Evolutionary conservation across 2,888 invertebrate genomes (phyloP), one percentile per base, ranked within the genome.

Genomic region (Drosophila flavopinicola): DNA sequence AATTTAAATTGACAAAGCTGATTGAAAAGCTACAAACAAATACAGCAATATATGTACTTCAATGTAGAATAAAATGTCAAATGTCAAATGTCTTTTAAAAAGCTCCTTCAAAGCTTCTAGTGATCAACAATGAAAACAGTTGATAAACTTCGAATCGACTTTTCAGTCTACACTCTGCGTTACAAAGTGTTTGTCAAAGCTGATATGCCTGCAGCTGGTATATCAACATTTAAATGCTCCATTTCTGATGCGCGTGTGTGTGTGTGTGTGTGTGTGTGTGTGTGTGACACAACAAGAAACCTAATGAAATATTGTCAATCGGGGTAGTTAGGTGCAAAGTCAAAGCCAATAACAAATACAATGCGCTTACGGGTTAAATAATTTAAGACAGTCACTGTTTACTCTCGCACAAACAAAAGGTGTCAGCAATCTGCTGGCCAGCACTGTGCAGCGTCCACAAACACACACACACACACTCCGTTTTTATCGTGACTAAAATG

Each of bases 261-360:
- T 44, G 33, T 37, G 73, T 44, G 37, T 41, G 33, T 41, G 35
- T 37, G 25, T 30, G 51, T 65, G 69, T 60, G 59, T 61, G 54
- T 25, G 66, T 78, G 44, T 63, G 49, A 58, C 60, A 74, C 65
- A 80, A 59, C 64, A 77, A 77, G 66, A 74, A 82, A 63, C 66
- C 66, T 69, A 75, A 66, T 78, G 76, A 78, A 59, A 60, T 83
- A 83, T 66, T 78, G 68, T 83, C 83, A 79, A 85, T 79, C 79
- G 68, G 52, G 63, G 67, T 74, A 58, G 75, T 74, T 74, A 58
- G 51, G 47, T 27, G 47, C 45, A 57, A 67, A 42, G 56, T 25
- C 44, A 44, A 51, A 38, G 33, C 35, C 45, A 59, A 45, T 27
- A 41, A 35, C 48, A 58, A 47, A 63, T 32, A 42, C 25, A 59